Evolutionary conservation across 2,797 vertebrate species (phyloP).

Genomic region (Gallinago nigripennis): DNA sequence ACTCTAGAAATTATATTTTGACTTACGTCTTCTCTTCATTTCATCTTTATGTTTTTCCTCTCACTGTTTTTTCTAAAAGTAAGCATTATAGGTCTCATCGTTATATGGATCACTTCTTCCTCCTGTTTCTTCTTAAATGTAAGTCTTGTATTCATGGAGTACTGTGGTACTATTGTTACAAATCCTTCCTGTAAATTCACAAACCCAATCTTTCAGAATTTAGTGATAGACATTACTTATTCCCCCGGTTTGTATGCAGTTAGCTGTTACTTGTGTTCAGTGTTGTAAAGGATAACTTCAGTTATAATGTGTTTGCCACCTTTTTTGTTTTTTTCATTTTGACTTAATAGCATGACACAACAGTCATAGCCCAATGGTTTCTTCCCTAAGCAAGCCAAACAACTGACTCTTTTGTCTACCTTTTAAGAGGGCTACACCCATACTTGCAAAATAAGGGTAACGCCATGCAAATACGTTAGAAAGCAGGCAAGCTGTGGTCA

Average conservation of each 20-base stretch:
- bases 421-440: neutral
- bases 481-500: neutral
- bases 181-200: neutral
- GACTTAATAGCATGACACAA: neutral
- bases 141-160: neutral
- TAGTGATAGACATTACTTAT: neutral
- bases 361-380: neutral
- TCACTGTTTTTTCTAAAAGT: neutral
- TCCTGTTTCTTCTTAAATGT: neutral
- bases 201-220: neutral
- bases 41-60: neutral
- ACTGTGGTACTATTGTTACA: neutral
- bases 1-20: neutral
- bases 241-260: neutral
- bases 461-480: neutral
- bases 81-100: neutral
- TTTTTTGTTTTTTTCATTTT: neutral
- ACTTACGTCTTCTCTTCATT: neutral
- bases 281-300: neutral
- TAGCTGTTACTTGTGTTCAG: neutral
- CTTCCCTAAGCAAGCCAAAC: neutral
- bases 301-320: neutral
- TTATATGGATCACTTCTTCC: neutral
- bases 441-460: neutral
- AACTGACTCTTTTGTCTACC: neutral